Evolutionary conservation across 2,888 invertebrate genomes (phyloP).

Genomic region (Leptopilina syphax): DNA sequence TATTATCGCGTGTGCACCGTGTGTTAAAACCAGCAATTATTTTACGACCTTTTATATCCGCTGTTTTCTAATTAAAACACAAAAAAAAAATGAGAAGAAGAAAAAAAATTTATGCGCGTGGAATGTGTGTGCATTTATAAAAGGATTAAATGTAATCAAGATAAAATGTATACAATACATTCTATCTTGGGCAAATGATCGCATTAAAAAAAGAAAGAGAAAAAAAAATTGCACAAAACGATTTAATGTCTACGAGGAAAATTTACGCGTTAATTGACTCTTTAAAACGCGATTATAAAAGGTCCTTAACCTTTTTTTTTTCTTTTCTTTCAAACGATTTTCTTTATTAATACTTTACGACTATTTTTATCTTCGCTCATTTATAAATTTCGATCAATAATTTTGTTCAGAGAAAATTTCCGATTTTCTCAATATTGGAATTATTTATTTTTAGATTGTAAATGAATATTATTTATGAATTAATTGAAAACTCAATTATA

Average conservation of each 20-base stretch:
- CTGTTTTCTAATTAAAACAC: background rate
- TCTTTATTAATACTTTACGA: background rate
- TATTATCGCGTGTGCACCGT: background rate
- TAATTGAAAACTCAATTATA: too few relatives aligned
- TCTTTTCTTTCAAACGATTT: background rate
- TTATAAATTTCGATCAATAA: background rate
- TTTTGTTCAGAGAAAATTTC: too few relatives aligned
- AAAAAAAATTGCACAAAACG: slow-evolving; percentile 1
- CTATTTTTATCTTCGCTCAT: background rate
- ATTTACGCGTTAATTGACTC: background rate
- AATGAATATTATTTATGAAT: too few relatives aligned
- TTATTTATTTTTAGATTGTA: too few relatives aligned
- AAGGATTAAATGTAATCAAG: slow-evolving; percentile 21
- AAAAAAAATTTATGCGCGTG: background rate
- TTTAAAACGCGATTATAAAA: slow-evolving; percentile 2
- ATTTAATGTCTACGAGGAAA: too few relatives aligned
- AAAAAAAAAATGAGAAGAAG: too few relatives aligned
- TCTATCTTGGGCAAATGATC: background rate
- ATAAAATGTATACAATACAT: background rate
- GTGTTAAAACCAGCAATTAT: background rate
- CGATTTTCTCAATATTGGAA: too few relatives aligned
- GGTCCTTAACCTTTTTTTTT: background rate
- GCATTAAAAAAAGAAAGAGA: background rate
- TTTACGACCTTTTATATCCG: slow-evolving; percentile 7
- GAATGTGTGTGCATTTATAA: background rate